Percentiles rank a stretch among this genome's conserved stretches.
Evolutionary conservation across 2,888 invertebrate species (phyloP).

Genomic region (Lomographa bimaculata): DNA sequence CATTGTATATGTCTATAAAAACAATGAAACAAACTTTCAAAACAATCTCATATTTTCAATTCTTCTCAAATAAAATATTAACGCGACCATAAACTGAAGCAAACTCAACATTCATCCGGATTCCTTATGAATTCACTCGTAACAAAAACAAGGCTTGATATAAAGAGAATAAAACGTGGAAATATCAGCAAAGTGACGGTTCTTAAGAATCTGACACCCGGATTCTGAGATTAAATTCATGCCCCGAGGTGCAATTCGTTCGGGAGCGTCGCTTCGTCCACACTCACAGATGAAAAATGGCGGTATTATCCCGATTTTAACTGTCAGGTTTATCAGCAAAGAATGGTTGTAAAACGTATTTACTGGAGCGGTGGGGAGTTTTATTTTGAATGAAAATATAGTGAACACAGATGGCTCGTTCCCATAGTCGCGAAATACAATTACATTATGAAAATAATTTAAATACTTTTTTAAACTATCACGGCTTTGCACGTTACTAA

Average conservation of each 20-base stretch:
- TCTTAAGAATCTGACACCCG: constrained; percentile 73
- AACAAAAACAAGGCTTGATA: constrained; percentile 47
- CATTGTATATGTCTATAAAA: no score
- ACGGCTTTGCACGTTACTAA: no score
- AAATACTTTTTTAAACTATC: no score
- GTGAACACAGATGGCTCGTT: no score
- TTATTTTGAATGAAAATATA: constrained; percentile 6
- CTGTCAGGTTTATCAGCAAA: constrained; percentile 63
- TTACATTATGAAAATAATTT: no score
- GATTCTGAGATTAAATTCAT: constrained; percentile 80
- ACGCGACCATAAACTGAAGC: constrained; percentile 22
- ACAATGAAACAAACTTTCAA: no score
- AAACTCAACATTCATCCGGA: constrained; percentile 25
- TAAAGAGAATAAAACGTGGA: constrained; percentile 46
- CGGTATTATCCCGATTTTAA: constrained; percentile 72
- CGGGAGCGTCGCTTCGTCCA: constrained; percentile 69
- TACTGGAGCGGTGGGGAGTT: neutral
- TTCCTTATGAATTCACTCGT: constrained; percentile 36
- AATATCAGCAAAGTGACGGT: constrained; percentile 59
- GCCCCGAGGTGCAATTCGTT: constrained; percentile 76
- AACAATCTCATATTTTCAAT: constrained; percentile 18
- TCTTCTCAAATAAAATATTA: constrained; percentile 23
- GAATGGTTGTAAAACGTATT: constrained; percentile 38
- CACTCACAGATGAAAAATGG: constrained; percentile 74
- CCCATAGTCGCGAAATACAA: no score